Conservation (phyloP, 2,797 vertebrate species). For the Otolemur crassicaudatus region DNA sequence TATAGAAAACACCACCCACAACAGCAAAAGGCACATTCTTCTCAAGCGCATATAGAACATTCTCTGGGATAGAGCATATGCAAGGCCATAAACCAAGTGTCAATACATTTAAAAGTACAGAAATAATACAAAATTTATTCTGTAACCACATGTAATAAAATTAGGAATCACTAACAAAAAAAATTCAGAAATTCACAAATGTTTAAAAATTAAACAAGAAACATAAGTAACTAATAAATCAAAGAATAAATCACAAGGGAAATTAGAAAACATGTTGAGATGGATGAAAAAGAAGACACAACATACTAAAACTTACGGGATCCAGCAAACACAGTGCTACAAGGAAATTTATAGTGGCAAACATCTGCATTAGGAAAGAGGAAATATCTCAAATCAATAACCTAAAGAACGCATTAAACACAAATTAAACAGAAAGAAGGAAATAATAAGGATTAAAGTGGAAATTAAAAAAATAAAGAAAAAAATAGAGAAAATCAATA, state of each 20-base stretch:
- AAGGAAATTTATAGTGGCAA: neutral
- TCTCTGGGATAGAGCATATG: neutral
- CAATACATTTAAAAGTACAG: neutral
- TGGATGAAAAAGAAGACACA: neutral
- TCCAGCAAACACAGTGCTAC: neutral
- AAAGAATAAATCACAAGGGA: neutral
- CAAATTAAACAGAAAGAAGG: neutral
- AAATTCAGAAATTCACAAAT: neutral
- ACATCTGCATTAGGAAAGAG: neutral
- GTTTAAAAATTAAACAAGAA: neutral
- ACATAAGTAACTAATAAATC: neutral
- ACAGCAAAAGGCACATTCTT: neutral
- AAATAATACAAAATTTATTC: neutral
- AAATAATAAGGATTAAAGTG: neutral
- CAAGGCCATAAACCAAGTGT: neutral
- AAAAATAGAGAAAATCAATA: neutral
- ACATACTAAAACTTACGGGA: neutral
- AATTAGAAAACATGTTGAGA: conserved; percentile 3
- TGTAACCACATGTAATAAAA: neutral
- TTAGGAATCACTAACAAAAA: neutral
- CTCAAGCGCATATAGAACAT: neutral
- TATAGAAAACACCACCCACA: neutral
- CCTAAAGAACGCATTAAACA: neutral
- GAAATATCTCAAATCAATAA: neutral
- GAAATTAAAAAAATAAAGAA: neutral